phyloP scores from a whole-genome alignment of 1,140 invertebrate genomes.

The Pollicipes pollicipes region DNA sequence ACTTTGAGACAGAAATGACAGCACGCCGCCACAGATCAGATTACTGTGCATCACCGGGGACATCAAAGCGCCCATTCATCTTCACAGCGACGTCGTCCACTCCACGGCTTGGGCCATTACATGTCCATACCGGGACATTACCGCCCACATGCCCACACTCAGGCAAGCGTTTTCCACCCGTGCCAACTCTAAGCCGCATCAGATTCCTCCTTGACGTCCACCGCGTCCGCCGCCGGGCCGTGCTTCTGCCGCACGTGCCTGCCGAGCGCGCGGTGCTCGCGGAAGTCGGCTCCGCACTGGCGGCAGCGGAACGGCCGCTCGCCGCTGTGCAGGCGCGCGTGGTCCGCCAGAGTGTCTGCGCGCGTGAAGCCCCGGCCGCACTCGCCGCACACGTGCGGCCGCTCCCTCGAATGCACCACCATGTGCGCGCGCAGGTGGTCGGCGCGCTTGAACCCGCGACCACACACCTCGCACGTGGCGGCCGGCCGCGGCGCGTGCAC shows the following conservation, averaged over 20 bases:
- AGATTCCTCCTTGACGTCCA: too few relatives aligned
- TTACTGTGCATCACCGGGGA: too few relatives aligned
- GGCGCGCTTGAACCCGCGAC: slow-evolving; percentile 2
- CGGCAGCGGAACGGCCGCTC: slow-evolving; percentile 81
- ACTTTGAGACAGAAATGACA: too few relatives aligned
- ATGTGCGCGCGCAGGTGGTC: slow-evolving; percentile 1
- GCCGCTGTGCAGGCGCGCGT: slow-evolving; percentile 30
- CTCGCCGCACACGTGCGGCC: background rate
- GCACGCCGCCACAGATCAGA: too few relatives aligned
- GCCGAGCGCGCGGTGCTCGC: background rate
- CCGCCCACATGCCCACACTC: too few relatives aligned
- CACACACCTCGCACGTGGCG: slow-evolving; percentile 2
- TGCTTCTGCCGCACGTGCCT: background rate
- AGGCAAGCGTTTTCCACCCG: too few relatives aligned
- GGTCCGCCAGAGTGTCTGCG: background rate
- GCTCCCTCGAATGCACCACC: slow-evolving; percentile 1
- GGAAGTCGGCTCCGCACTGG: slow-evolving; percentile 71
- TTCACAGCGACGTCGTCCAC: too few relatives aligned
- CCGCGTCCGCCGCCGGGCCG: too few relatives aligned
- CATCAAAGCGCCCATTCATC: too few relatives aligned
- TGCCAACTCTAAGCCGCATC: too few relatives aligned
- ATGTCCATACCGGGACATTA: too few relatives aligned
- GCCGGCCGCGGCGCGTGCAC: background rate
- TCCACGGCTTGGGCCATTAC: too few relatives aligned
- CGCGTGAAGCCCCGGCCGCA: slow-evolving; percentile 5